Evolutionary conservation across 2,888 invertebrate genomes (phyloP), one percentile per base, ranked within the genome.

Genomic region (Panzeria rudis): DNA sequence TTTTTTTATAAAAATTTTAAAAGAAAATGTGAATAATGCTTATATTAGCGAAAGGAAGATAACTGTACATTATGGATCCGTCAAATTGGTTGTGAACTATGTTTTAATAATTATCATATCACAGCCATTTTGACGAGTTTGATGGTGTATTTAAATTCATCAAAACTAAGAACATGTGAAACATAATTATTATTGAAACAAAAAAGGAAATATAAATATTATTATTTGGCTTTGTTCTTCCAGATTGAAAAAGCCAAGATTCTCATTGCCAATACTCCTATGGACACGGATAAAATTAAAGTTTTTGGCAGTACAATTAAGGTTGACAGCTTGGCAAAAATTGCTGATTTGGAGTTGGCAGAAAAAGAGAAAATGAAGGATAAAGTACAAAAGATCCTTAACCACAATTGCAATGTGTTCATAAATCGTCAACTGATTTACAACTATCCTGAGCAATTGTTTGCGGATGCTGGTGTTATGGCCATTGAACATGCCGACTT

Each of bases 311-410:
- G 98, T 54, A 96, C 98, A 87, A 98, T 97, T 87, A 96, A 97
- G 90, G 97, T 97, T 0, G 97, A 97, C 92, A 97, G 97, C 0
- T 95, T 97, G 95, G 95, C 97, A 0, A 97, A 99, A 93, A 98
- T 99, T 86, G 99, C 99, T 5, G 99, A 99, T 90, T 93, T 99
- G 69, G 99, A 99, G 93, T 93, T 97, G 62, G 99, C 99, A 1
- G 99, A 99, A 92, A 99, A 99, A 91, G 98, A 99, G 91, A 99
- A 99, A 92, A 99, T 99, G 99, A 99, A 98, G 92, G 98, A 98
- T 89, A 99, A 99, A 94, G 98, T 99, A 3, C 96, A 97, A 89
- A 98, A 98, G 93, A 99, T 99, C 88, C 92, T 99, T 68, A 95
- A 95, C 87, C 98, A 99, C 93, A 97, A 97, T 88, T 97, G 97